Evolutionary conservation across 2,888 invertebrate genomes (phyloP), one percentile per base, ranked within the genome.

Genomic region (Andrena trimmerana): DNA sequence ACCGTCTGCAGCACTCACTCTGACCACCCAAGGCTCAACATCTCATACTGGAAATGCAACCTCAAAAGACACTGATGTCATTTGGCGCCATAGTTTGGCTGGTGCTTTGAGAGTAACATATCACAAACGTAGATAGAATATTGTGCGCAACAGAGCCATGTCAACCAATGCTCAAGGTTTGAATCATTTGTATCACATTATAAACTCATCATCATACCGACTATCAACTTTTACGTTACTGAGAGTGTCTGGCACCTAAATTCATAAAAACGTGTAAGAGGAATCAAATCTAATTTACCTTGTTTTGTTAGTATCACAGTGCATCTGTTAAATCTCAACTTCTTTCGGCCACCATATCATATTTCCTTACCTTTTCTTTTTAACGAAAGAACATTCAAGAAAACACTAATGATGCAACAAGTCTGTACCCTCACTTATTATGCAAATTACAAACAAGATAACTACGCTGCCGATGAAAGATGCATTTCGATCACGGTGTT

Each of bases 241-340:
- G 91, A 92, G 90, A 93, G 89, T 92, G 91, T 93, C 93, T 93
- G 94, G 92, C 91, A 94, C 94, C 94, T 94, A 93, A 90, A 94
- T 94, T 93, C 94, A 94, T 94, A 94, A 94, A 94, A 94, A 93
- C 91, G 92, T 92, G 92, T 93, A 92, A 94, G 92, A 94, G 90
- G 90, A 92, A 91, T 92, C 92, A 89, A 88, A 90, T 89, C 91
- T 92, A 89, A 91, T 92, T 90, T 89, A 90, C 89, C 90, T 91
- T 81, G 83, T 83, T 87, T 88, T 90, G 91, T 90, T 92, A 90
- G 90, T 88, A 88, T 89, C 86, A 89, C 87, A 89, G 89, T 88
- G 89, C 88, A 81, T 89, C 88, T 89, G 87, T 89, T 89, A 89
- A 84, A 84, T 74, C 78, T 86, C 69, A 83, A 80, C 62, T 85